Base-by-base conservation (phyloP, 1,140 invertebrate species). In the Psix sp. region DNA sequence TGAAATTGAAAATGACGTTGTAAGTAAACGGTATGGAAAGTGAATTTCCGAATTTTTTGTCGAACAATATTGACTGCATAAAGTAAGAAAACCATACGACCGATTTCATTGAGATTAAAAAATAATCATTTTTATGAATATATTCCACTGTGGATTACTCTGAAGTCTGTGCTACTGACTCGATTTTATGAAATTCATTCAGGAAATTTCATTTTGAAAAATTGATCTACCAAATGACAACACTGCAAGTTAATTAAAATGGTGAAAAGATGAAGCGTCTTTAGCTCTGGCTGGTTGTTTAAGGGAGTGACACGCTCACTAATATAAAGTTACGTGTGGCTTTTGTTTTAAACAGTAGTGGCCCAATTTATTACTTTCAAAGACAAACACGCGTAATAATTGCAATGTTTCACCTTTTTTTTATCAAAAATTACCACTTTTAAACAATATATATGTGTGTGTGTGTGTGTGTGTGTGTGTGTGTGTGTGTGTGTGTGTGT, bases 1-100 rank as follows among this genome's bases (percentile, higher is more conserved):
- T 21, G 14, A 29, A 39, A 48, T 60, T 48, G 56, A 40, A 39
- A 60, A 39, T 26, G 15, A 60, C 40, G 29, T 33, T 24, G 13
- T 16, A 10, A 57, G 17, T 13, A 17, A n/a, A 21, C 11, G 13
- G 9, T n/a, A 10, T 20, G 35, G 5, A 52, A 52, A 39, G 14
- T 26, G n/a, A 5, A 11, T 39, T 36, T 24, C 5, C 10, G 13
- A 10, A 24, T 51, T 38, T 13, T 51, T 38, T 51, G 11, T 24
- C 5, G 5, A 14, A 18, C 2, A n/a, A n/a, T n/a, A n/a, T 39
- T 4, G 17, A 11, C 39, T 42, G 4, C 39, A n/a, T n/a, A n/a
- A n/a, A n/a, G n/a, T n/a, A n/a, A n/a, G n/a, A n/a, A n/a, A n/a
- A n/a, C n/a, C n/a, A n/a, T n/a, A n/a, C n/a, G n/a, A n/a, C 6